Evolutionary conservation across 2,888 invertebrate species (phyloP), one percentile per base, ranked within the genome.

Genomic region (Leptodirus hochenwartii): DNA sequence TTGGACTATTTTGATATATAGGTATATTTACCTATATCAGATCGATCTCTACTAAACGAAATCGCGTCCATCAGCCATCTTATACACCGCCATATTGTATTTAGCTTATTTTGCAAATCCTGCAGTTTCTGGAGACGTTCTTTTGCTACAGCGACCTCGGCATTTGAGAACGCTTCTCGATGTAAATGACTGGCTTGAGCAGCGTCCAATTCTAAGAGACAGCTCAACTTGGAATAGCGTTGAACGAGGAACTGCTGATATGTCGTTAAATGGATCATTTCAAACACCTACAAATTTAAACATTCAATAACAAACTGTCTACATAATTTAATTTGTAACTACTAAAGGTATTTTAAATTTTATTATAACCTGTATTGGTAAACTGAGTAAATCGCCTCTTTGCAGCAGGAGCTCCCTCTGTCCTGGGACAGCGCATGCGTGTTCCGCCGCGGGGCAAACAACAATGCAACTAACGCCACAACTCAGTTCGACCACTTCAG

Each of bases 21-120:
- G n/a, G n/a, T n/a, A n/a, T n/a, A n/a, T n/a, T n/a, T n/a, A n/a
- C n/a, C 75, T 58, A 50, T 43, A 9, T 46, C 44, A 12, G 60
- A 59, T 22, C 78, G 70, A 47, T 95, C 95, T 35, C 96, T 67
- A 1, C 95, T 91, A 50, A 87, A 87, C 0, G 84, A 76, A 31
- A 96, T 87, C 4, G 93, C 77, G 48, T 95, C 91, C 71, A 91
- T 84, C 12, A 96, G 66, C 96, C 96, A 98, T 11, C 98, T 70
- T 24, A 87, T 78, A 12, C 79, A 76, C 47, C 88, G 87, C 96
- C 96, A 96, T 3, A 87, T 74, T 0, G 69, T 58, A 46, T 95
- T 95, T 25, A 95, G 61, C 45, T 75, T 80, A 17, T 70, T 62
- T 49, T 93, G 91, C 23, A 91, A 66, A 30, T 84, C 80, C 47